These are phyloP conservation scores for Temnothorax longispinosus DNA, from an alignment of 1,140 invertebrate genomes.

Conservation along the genomic window DNA sequence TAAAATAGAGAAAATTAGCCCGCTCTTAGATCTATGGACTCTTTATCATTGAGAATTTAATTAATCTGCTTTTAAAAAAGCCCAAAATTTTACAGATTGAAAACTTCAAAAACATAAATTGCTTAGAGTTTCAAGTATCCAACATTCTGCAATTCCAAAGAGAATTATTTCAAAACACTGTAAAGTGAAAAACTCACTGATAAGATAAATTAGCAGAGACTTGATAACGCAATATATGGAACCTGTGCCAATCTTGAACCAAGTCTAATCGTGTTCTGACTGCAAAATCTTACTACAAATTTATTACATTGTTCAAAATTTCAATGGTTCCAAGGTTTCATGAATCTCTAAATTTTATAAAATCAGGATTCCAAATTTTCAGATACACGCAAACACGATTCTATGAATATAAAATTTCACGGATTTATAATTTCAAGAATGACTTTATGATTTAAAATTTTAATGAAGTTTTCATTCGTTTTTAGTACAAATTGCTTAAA, in stretches of 20 bases:
- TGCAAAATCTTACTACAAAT: not conserved
- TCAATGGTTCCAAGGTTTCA: not conserved
- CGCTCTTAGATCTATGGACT: not conserved
- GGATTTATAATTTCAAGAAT: not conserved
- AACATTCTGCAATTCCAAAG: not conserved
- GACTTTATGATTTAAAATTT: not conserved
- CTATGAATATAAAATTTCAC: not conserved
- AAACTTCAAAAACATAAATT: constrained; percentile 11
- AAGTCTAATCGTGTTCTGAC: not conserved
- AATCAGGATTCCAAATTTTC: not conserved
- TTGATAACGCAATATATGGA: not conserved
- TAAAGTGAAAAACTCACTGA: not conserved
- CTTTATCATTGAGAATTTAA: not conserved
- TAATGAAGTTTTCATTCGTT: not conserved
- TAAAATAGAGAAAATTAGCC: constrained; percentile 16
- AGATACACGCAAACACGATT: not conserved
- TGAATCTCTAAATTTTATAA: not conserved
- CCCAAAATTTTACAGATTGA: not conserved
- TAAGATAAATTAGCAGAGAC: constrained; percentile 12
- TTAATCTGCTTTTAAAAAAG: not conserved
- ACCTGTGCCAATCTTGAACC: not conserved
- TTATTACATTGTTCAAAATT: not conserved
- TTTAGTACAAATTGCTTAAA: not conserved
- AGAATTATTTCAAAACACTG: not conserved
- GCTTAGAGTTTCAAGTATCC: not conserved